These are phyloP conservation scores for Montipora efflorescens DNA, from an alignment of 64 coral and sea anemone species.

Conservation along the genomic window DNA sequence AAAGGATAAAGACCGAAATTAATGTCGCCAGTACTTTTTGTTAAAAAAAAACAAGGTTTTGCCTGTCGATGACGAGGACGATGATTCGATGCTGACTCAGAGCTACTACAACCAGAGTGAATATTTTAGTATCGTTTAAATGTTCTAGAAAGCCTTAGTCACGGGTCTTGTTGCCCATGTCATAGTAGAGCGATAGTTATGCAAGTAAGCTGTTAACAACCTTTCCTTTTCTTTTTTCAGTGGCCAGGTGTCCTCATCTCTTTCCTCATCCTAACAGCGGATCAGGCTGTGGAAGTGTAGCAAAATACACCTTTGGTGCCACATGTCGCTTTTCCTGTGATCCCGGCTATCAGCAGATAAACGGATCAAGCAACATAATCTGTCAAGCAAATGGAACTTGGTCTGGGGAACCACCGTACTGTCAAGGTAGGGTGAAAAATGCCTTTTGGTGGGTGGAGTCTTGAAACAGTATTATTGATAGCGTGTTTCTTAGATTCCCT, in stretches of 20 bases:
- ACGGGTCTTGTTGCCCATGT: not conserved
- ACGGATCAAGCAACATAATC: conserved; percentile 24
- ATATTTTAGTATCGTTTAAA: too few relatives aligned
- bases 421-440: conserved; percentile 22
- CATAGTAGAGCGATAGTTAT: not conserved
- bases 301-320: conserved; percentile 24
- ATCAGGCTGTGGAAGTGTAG: conserved; percentile 8
- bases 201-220: not conserved
- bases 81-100: too few relatives aligned
- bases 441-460: not conserved
- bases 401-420: conserved; percentile 32
- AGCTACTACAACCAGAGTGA: too few relatives aligned
- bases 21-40: too few relatives aligned
- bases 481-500: not conserved
- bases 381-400: conserved; percentile 49
- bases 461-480: not conserved
- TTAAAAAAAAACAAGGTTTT: too few relatives aligned
- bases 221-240: not conserved
- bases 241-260: conserved; percentile 31
- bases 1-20: too few relatives aligned
- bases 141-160: not conserved
- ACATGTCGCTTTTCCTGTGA: conserved; percentile 49
- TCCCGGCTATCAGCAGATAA: not conserved
- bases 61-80: too few relatives aligned
- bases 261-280: not conserved